Percentiles rank a stretch among this genome's conserved stretches.
phyloP scores from a whole-genome alignment of 2,797 vertebrate genomes.

The Microchirus variegatus region DNA sequence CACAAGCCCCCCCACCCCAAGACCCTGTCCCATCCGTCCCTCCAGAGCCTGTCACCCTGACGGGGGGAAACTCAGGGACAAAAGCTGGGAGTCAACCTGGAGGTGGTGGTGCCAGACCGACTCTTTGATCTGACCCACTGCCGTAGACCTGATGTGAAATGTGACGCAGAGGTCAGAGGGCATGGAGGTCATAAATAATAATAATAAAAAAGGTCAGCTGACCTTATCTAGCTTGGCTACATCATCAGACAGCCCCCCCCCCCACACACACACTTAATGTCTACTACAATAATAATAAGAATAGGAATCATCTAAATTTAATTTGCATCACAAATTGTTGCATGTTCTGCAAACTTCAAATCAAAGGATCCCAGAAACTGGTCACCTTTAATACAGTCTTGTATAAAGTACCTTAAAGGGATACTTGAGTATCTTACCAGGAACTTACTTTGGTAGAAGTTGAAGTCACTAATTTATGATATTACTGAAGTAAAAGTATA shows the following conservation, averaged over 20 bases:
- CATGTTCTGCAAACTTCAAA: too few species aligned
- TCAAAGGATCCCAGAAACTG: too few species aligned
- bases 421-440: too few species aligned
- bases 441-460: too few species aligned
- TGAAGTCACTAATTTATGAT: too few species aligned
- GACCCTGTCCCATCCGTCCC: slow-evolving; percentile 26
- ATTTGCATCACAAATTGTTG: too few species aligned
- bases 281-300: not conserved
- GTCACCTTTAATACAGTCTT: too few species aligned
- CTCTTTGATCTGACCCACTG: slow-evolving; percentile 64
- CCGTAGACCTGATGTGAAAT: slow-evolving; percentile 62
- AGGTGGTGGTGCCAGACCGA: slow-evolving; percentile 70
- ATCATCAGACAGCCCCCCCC: slow-evolving; percentile 3
- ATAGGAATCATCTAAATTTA: too few species aligned
- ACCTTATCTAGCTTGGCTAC: slow-evolving; percentile 38
- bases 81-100: slow-evolving; percentile 54
- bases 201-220: slow-evolving; percentile 59
- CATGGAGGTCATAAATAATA: slow-evolving; percentile 41
- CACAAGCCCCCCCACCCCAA: slow-evolving; percentile 21
- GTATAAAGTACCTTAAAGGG: too few species aligned
- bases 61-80: slow-evolving; percentile 56
- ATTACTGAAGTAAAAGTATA: too few species aligned
- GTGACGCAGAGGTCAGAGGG: slow-evolving; percentile 52
- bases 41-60: slow-evolving; percentile 55
- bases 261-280: slow-evolving; percentile 76